These are phyloP conservation scores for Rhodeus uyekii DNA, from an alignment of 2,797 vertebrate genomes.

Conservation along the genomic window DNA sequence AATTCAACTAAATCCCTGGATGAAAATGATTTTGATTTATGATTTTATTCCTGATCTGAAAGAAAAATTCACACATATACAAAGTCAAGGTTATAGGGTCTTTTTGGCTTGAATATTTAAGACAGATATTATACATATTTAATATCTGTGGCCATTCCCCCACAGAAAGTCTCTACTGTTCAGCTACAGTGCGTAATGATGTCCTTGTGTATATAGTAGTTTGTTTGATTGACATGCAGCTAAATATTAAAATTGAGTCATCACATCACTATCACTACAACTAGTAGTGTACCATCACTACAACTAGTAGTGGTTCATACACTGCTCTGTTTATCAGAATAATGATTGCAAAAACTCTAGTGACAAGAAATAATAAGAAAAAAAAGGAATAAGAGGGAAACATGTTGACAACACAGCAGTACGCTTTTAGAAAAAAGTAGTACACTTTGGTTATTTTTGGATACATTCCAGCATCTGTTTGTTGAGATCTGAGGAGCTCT, in stretches of 20 bases:
- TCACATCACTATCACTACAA: too few species aligned
- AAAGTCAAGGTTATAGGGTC: not conserved
- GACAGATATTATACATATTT: not conserved
- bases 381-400: not conserved
- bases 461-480: slow-evolving; percentile 1
- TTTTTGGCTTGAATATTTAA: slow-evolving; percentile 10
- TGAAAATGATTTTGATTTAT: too few species aligned
- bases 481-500: slow-evolving; percentile 32
- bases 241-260: not conserved
- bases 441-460: slow-evolving; percentile 14
- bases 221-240: not conserved
- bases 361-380: not conserved
- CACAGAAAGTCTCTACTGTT: not conserved
- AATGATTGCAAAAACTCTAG: not conserved
- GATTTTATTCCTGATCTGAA: not conserved
- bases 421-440: not conserved
- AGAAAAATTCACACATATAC: not conserved
- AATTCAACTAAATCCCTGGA: not conserved
- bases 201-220: not conserved
- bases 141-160: slow-evolving; percentile 6
- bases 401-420: not conserved
- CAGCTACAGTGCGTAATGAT: not conserved
- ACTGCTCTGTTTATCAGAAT: not conserved
- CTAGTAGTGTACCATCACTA: not conserved
- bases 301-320: not conserved